A percentile compares a stretch with the other conserved stretches of the same genome.
These are phyloP conservation scores for Athetis lepigone DNA, from an alignment of 2,888 invertebrate genomes.

Conservation along the genomic window DNA sequence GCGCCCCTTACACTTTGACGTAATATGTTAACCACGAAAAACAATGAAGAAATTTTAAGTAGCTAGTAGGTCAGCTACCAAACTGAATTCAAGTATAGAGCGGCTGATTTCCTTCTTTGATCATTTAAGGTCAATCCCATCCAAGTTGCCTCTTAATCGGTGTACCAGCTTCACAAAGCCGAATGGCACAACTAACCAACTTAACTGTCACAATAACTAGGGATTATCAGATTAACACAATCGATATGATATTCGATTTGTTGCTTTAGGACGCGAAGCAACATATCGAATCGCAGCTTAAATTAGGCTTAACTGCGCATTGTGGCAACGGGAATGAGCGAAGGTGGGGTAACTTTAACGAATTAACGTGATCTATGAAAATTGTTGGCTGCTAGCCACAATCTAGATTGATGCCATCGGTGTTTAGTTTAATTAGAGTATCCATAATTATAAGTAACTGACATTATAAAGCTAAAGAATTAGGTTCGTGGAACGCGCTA, in stretches of 20 bases:
- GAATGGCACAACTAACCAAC: slow-evolving; percentile 1
- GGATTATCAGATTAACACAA: slow-evolving; percentile 23
- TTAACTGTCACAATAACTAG: slow-evolving; percentile 1
- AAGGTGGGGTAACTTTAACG: slow-evolving; percentile 12
- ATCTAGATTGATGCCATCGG: background rate
- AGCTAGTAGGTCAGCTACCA: no score
- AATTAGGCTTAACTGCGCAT: slow-evolving; percentile 9
- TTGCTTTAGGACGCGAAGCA: slow-evolving; percentile 15
- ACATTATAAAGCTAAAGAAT: no score
- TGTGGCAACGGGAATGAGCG: background rate
- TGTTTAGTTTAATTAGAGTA: background rate
- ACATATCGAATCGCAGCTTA: slow-evolving; percentile 21
- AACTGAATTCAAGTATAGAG: no score
- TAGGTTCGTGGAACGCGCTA: no score
- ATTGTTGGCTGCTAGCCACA: slow-evolving; percentile 10
- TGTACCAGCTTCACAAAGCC: background rate
- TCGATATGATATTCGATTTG: slow-evolving; percentile 19
- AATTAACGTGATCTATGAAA: slow-evolving; percentile 1
- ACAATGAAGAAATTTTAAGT: no score
- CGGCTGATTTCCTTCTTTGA: background rate
- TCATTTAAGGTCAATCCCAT: no score
- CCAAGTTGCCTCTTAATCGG: background rate
- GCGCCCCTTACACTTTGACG: no score
- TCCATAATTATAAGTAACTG: no score
- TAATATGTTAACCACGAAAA: no score